Conservation (phyloP, 92 coral and sea anemone species). For the Actinostola sp. region DNA sequence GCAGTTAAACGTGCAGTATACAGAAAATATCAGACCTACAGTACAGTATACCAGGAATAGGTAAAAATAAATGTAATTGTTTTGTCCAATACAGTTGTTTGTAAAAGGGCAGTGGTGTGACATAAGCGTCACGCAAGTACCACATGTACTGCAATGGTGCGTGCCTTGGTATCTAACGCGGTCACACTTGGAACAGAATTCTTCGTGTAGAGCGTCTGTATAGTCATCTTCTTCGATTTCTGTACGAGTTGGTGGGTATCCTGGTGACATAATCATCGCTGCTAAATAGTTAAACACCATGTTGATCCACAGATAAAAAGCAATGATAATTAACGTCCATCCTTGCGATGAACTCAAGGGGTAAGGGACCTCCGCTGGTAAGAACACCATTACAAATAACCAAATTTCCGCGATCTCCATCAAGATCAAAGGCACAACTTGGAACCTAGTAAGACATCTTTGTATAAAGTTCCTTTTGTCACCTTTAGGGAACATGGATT, state of each 20-base stretch:
- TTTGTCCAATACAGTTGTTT: conserved; percentile 94
- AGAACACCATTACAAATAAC: conserved; percentile 82
- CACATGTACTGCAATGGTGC: conserved; percentile 92
- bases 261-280: conserved; percentile 86
- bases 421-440: conserved; percentile 79
- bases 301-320: conserved; percentile 91
- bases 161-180: conserved; percentile 85
- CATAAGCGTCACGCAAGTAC: conserved; percentile 89
- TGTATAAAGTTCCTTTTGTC: conserved; percentile 54
- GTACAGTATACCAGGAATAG: conserved; percentile 77
- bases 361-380: conserved; percentile 79
- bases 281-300: conserved; percentile 94
- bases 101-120: conserved; percentile 99
- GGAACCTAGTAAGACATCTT: conserved; percentile 68
- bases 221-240: conserved; percentile 84
- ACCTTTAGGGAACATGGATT: conserved; percentile 80
- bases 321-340: conserved; percentile 58
- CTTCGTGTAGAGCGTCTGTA: conserved; percentile 45
- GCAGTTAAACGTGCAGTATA: conserved; percentile 71
- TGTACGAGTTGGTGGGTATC: conserved; percentile 78
- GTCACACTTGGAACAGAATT: conserved; percentile 79
- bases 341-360: conserved; percentile 81
- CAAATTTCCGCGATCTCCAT: conserved; percentile 88
- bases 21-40: conserved; percentile 76
- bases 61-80: conserved; percentile 85